Base-by-base conservation (phyloP, 2,888 invertebrate species). In the Oscheius myriophilus region DNA sequence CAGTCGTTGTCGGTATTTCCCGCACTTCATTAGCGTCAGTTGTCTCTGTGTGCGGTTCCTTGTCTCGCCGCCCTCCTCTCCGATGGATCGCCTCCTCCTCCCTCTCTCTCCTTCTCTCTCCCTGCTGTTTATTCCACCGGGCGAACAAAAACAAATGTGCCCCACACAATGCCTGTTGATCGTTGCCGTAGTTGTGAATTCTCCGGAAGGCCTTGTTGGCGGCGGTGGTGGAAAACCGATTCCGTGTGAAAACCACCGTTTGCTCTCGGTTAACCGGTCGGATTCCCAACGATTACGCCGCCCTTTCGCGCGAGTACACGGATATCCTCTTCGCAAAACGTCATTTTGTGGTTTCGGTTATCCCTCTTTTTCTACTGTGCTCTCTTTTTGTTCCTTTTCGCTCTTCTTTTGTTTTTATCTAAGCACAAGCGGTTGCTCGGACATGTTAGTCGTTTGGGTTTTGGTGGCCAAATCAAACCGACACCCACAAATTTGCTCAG, bases 201-300 rank as follows among this genome's bases (percentile, higher is more conserved):
- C 9, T 33, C 33, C 33, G 18, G 49, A 21, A 49, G 21, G 49
- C 49, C 49, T n/a, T n/a, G n/a, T n/a, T n/a, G n/a, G 33, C 21
- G 52, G 59, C 59, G 23, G 43, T 43, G 21, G 57, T n/a, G 42
- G 61, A 61, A 61, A 61, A 61, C 46, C 33, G 61, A 61, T 61
- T 46, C 61, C 61, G 61, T 61, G 61, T 46, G 61, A 61, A 61
- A 61, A 46, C 49, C 33, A 33, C 4, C n/a, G n/a, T 33, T 33
- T 33, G 33, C 25, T n/a, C 42, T 12, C 2, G 18, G 18, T 21
- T 49, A 49, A 49, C 49, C 49, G 49, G 49, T 49, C 18, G 49
- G 49, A 49, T 57, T 57, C 41, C n/a, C 33, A 41, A 12, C 57
- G 18, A 49, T 49, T 49, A 23, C 49, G 18, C 18, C 23, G 18